phyloP scores from a whole-genome alignment of 2,113 vertebrate species.

The Tyrannus savana region DNA sequence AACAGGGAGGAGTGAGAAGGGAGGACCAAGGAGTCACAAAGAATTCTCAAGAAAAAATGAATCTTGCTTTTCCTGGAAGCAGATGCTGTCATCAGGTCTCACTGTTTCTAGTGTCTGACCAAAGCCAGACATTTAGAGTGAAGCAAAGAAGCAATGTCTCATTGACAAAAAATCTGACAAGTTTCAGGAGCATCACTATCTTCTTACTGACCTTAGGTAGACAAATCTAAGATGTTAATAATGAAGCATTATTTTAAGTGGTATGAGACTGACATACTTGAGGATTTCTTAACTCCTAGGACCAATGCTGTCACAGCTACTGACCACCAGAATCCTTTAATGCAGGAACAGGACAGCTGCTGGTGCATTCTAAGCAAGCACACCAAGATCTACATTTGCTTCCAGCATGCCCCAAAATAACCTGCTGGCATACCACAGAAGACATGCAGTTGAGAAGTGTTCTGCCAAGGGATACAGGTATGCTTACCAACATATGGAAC shows the following conservation, averaged over 20 bases:
- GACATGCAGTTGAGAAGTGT: not conserved
- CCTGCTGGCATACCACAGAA: not conserved
- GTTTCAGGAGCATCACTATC: not conserved
- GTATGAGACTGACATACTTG: not conserved
- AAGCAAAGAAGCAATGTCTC: not conserved
- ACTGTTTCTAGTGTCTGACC: not conserved
- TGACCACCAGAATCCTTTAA: not conserved
- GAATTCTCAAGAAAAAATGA: not conserved
- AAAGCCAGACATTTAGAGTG: not conserved
- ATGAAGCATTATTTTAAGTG: not conserved
- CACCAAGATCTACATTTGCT: not conserved
- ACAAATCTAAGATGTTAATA: not conserved
- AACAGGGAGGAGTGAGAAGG: not conserved
- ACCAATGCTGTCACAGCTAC: not conserved
- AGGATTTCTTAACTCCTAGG: not conserved
- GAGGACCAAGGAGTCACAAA: not conserved
- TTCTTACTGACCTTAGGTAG: not conserved
- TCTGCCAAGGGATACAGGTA: not conserved
- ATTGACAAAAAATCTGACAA: not conserved
- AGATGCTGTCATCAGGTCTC: not conserved
- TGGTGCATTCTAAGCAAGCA: not conserved
- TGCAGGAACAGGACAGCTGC: not conserved
- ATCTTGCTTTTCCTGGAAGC: not conserved
- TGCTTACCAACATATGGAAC: not conserved
- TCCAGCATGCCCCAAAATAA: constrained; percentile 6